Evolutionary conservation across 2,888 invertebrate species (phyloP), one percentile per base, ranked within the genome.

Genomic region (Tolmerus cingulatus): DNA sequence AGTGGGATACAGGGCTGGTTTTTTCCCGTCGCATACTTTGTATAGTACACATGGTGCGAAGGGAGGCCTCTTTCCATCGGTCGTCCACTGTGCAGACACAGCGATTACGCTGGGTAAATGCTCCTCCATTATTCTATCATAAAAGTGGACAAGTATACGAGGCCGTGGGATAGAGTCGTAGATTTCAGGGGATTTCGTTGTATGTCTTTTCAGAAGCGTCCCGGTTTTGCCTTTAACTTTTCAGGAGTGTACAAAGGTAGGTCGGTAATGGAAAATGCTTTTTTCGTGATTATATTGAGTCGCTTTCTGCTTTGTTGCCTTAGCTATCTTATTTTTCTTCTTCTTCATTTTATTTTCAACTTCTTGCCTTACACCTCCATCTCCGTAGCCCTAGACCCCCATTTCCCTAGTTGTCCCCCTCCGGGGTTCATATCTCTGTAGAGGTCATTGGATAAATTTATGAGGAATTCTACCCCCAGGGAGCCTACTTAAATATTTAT

Each of bases 401-500:
- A 55, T 27, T 37, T 37, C 34, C 55, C n/a, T 81, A 8, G 16
- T 23, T 12, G 19, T 5, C 37, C 34, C 82, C 5, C 66, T 30
- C 27, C 16, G 12, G n/a, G 16, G 82, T 37, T 57, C 82, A 82
- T 81, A 82, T 57, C 82, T 76, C 51, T 82, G 82, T 37, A 57
- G 82, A 82, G 82, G 82, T 66, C 82, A 82, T 82, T 82, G 57
- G 82, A 82, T 57, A 82, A 82, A 82, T 57, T 82, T 82, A 82
- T 82, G 82, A 82, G 82, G 82, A 57, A 37, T 82, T 82, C 34
- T 66, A 82, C 82, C 82, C 82, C 55, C 34, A 40, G 66, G 82
- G 66, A 82, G 82, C 57, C 66, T 82, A 82, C 66, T 82, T 82
- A 82, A 82, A 82, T 82, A 82, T 82, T 82, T 82, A 82, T 82